Evolutionary conservation across 2,888 invertebrate species (phyloP).

Genomic region (Idaea biselata): DNA sequence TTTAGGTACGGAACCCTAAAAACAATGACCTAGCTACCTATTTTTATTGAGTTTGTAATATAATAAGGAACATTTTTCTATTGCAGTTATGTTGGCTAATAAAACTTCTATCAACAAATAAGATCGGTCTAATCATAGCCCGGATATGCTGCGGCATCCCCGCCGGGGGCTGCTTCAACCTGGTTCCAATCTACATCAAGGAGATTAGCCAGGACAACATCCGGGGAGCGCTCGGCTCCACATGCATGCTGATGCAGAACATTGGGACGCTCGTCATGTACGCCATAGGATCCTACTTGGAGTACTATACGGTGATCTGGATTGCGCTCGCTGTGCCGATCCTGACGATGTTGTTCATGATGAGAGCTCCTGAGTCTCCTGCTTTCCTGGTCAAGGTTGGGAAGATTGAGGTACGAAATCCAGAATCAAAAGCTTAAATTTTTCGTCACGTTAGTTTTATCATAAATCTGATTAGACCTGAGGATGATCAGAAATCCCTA

Average conservation of each 20-base stretch:
- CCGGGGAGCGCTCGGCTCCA: slow-evolving; percentile 51
- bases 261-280: slow-evolving; percentile 54
- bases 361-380: slow-evolving; percentile 62
- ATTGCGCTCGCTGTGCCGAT: slow-evolving; percentile 45
- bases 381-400: slow-evolving; percentile 56
- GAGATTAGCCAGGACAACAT: slow-evolving; percentile 61
- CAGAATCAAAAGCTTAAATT: too few species aligned
- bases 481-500: too few species aligned
- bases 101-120: slow-evolving; percentile 42
- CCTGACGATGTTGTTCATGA: slow-evolving; percentile 43
- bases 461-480: too few species aligned
- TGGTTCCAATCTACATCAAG: slow-evolving; percentile 57
- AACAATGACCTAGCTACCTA: slow-evolving; percentile 11
- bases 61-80: slow-evolving; percentile 15
- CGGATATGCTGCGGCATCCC: slow-evolving; percentile 49
- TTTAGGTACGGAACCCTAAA: too few species aligned
- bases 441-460: too few species aligned
- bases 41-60: slow-evolving; percentile 7
- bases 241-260: slow-evolving; percentile 49
- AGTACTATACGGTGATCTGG: slow-evolving; percentile 50
- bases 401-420: slow-evolving; percentile 43
- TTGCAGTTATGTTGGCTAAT: slow-evolving; percentile 58
- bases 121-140: slow-evolving; percentile 44
- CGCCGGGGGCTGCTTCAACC: slow-evolving; percentile 54
- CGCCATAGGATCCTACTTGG: slow-evolving; percentile 51